These are phyloP conservation scores for Lacerta agilis DNA, from an alignment of 2,797 vertebrate genomes.

Conservation along the genomic window DNA sequence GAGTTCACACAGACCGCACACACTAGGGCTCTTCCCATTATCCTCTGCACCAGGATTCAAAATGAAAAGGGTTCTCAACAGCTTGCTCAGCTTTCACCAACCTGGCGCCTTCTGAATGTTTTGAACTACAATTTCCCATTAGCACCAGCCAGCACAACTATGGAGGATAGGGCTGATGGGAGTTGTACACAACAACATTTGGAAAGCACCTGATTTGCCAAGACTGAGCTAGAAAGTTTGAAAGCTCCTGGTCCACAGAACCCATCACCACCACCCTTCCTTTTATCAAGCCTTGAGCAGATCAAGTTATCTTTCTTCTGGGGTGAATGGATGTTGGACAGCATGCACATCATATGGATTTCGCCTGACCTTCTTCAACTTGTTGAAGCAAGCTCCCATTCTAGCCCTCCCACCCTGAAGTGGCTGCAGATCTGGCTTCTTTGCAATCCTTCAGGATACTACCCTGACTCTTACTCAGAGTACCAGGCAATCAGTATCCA, in stretches of 20 bases:
- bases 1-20: no score
- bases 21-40: neutral
- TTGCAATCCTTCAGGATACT: fast-evolving
- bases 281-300: neutral
- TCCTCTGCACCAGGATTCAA: no score
- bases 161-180: no score
- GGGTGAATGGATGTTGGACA: constrained; percentile 48
- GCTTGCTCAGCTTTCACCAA: no score
- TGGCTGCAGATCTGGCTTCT: constrained; percentile 48
- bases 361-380: constrained; percentile 55
- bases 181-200: no score
- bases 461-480: neutral
- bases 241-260: neutral
- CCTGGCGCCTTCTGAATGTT: no score
- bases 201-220: no score
- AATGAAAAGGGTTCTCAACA: no score
- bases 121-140: no score
- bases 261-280: neutral
- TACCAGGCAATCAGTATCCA: neutral
- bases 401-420: constrained; percentile 52
- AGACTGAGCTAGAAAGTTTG: neutral
- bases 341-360: constrained; percentile 52
- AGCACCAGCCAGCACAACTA: no score
- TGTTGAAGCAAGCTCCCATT: constrained; percentile 24
- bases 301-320: constrained; percentile 47